Evolutionary conservation across 2,113 vertebrate genomes (phyloP).

Genomic region (Oophaga pumilio): DNA sequence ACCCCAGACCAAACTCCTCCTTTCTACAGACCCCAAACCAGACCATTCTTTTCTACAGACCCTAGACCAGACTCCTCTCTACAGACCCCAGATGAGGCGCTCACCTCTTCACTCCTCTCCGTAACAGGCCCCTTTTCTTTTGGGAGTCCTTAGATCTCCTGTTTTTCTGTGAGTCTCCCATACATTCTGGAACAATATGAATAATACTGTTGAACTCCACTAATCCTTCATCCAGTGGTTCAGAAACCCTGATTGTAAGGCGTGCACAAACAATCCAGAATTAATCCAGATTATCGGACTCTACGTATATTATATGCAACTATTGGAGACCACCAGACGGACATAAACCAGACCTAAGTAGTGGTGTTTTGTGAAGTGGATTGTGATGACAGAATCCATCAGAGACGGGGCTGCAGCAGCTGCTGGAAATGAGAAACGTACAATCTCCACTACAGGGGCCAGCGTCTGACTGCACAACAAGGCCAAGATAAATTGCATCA

Average conservation of each 20-base stretch:
- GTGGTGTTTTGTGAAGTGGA: not conserved
- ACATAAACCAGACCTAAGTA: not conserved
- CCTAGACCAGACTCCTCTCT: too few species aligned
- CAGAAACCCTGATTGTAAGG: not conserved
- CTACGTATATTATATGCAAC: not conserved
- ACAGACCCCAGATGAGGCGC: too few species aligned
- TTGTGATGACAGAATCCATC: not conserved
- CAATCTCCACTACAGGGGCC: not conserved
- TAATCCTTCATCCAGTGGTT: not conserved
- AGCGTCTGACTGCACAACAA: conserved; percentile 22
- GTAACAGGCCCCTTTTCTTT: too few species aligned
- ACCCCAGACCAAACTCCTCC: too few species aligned
- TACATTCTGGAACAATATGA: too few species aligned
- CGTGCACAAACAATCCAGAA: not conserved
- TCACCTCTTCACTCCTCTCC: too few species aligned
- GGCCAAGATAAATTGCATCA: conserved; percentile 26
- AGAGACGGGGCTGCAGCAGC: not conserved
- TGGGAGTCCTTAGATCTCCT: too few species aligned
- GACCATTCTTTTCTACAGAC: too few species aligned
- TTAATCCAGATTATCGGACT: not conserved
- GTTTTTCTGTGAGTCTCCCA: too few species aligned
- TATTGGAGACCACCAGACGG: not conserved
- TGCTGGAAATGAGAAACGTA: not conserved
- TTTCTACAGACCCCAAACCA: too few species aligned
- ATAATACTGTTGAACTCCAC: not conserved